Conservation (phyloP, 1,140 invertebrate species). For the Phortica variegata region DNA sequence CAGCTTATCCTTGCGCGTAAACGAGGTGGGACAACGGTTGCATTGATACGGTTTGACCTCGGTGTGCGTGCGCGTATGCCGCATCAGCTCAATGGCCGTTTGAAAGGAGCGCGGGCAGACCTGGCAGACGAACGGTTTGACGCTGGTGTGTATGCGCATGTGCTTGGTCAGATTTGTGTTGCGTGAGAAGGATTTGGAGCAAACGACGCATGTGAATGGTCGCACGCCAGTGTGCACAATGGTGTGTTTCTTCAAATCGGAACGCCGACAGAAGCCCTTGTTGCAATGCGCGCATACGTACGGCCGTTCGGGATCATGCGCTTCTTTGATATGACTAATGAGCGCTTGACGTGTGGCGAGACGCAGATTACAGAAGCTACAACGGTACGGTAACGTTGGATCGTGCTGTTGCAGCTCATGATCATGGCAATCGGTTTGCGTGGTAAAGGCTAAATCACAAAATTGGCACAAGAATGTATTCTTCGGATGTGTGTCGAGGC, state of each 20-base stretch:
- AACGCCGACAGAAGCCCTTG: constrained; percentile 65
- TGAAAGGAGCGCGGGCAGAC: constrained; percentile 74
- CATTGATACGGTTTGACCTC: constrained; percentile 72
- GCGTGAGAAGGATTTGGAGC: constrained; percentile 68
- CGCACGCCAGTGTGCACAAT: constrained; percentile 72
- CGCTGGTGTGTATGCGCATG: constrained; percentile 71
- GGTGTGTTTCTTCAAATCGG: constrained; percentile 68
- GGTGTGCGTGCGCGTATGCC: constrained; percentile 70
- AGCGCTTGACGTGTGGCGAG: constrained; percentile 61
- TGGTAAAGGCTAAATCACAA: constrained; percentile 67
- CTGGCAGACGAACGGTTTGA: constrained; percentile 70
- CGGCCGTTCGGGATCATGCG: constrained; percentile 66
- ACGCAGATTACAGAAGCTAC: constrained; percentile 61
- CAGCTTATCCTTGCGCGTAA: constrained; percentile 66
- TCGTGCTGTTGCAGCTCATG: constrained; percentile 64
- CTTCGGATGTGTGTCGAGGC: constrained; percentile 32
- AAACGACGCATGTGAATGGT: constrained; percentile 68
- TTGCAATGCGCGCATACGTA: constrained; percentile 67
- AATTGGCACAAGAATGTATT: constrained; percentile 68
- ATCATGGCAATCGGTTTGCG: constrained; percentile 61
- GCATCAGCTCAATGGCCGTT: constrained; percentile 67
- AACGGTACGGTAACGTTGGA: constrained; percentile 61
- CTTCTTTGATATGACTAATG: constrained; percentile 64
- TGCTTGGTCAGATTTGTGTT: constrained; percentile 87
- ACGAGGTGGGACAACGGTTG: constrained; percentile 67